These are phyloP conservation scores for Python bivittatus DNA, from an alignment of 2,113 vertebrate species.

Conservation along the genomic window DNA sequence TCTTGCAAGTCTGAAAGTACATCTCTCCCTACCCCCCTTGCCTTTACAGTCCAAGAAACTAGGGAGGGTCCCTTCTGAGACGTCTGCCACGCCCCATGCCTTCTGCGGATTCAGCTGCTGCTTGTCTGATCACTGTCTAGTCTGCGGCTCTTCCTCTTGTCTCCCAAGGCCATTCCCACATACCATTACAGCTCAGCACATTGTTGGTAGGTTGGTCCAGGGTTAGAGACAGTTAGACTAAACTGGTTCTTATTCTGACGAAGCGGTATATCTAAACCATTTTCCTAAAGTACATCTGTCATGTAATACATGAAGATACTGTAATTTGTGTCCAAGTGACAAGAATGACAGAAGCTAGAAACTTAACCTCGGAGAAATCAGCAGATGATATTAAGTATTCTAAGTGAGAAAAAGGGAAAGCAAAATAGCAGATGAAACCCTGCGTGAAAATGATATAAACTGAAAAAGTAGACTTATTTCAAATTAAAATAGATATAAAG, in stretches of 20 bases:
- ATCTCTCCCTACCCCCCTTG: background rate
- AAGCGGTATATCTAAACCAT: background rate
- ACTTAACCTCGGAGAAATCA: background rate
- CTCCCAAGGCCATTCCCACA: background rate
- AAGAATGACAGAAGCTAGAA: background rate
- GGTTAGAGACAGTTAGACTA: background rate
- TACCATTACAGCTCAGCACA: background rate
- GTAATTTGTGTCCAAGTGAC: background rate
- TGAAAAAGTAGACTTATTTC: background rate
- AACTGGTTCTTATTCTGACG: background rate
- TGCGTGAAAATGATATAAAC: background rate
- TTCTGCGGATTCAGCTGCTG: background rate
- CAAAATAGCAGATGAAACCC: background rate
- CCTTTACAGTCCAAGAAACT: background rate
- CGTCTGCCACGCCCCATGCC: background rate
- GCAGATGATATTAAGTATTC: background rate
- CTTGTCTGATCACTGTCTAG: background rate
- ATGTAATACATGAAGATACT: background rate
- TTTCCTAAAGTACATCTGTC: background rate
- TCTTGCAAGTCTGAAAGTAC: background rate
- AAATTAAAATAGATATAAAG: background rate
- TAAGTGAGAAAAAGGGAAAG: background rate
- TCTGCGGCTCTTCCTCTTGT: background rate
- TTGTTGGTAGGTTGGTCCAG: background rate
- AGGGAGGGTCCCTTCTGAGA: background rate